These are phyloP conservation scores for Crocallis elinguaria DNA, from an alignment of 2,888 invertebrate genomes.

Conservation along the genomic window DNA sequence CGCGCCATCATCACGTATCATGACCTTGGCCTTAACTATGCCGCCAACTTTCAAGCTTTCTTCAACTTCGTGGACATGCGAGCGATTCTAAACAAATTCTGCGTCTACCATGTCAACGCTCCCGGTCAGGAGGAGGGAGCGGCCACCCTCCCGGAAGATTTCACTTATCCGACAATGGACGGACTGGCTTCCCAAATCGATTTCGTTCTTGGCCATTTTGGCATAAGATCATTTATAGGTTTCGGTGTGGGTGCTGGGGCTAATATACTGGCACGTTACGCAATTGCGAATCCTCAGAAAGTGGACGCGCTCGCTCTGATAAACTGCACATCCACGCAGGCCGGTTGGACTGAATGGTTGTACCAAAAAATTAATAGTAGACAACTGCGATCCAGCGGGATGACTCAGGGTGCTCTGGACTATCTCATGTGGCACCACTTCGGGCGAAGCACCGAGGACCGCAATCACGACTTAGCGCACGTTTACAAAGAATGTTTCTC, in stretches of 20 bases:
- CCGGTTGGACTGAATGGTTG: constrained; percentile 99
- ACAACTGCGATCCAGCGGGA: constrained; percentile 93
- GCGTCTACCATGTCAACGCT: constrained; percentile 99
- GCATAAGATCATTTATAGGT: constrained; percentile 95
- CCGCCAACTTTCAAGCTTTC: constrained; percentile 97
- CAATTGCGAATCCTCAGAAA: constrained; percentile 93
- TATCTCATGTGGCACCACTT: constrained; percentile 99
- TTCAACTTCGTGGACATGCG: constrained; percentile 97
- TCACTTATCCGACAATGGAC: constrained; percentile 98
- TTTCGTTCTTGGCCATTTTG: constrained; percentile 95
- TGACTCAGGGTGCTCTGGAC: constrained; percentile 97
- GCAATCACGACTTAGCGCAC: constrained; percentile 96
- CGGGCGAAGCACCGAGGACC: constrained; percentile 94
- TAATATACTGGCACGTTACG: constrained; percentile 96
- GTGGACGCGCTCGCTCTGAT: constrained; percentile 96
- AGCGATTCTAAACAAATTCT: constrained; percentile 95
- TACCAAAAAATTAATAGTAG: constrained; percentile 98
- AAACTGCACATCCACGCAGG: constrained; percentile 96
- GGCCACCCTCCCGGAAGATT: constrained; percentile 93
- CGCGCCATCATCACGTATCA: constrained; percentile 99
- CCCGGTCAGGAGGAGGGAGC: constrained; percentile 99
- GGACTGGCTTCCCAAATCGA: constrained; percentile 96
- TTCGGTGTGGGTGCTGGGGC: constrained; percentile 99
- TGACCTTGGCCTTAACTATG: constrained; percentile 99
- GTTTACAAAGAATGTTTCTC: constrained; percentile 98